Evolutionary conservation across 2,113 vertebrate genomes (phyloP), one percentile per base, ranked within the genome.

Genomic region (Morone chrysops): DNA sequence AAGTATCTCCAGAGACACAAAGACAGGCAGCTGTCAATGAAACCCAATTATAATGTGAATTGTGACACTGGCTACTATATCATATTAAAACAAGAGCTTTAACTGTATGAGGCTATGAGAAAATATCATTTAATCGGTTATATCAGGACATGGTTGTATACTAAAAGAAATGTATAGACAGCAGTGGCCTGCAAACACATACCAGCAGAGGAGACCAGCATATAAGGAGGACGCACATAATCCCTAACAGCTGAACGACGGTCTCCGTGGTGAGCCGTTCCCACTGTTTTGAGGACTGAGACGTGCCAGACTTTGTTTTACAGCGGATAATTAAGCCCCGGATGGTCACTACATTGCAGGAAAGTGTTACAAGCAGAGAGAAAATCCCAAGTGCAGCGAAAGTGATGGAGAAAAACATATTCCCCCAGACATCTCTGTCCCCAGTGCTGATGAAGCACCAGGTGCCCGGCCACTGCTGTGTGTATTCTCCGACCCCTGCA

Each of bases 151-250:
- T 41, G 14, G 18, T 56, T 59, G 17, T 48, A 45, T 36, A 1
- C n/a, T 40, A 17, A 14, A 5, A 60, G 31, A 22, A 53, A 54
- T 2, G 9, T 59, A 20, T 1, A 76, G 56, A 10, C 25, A 47
- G 18, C 45, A 69, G 14, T 18, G 6, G 12, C 43, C 20, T 9
- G 41, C 2, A 75, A 67, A 50, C 1, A 74, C 41, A 8, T 97
- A 99, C 98, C 98, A 99, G 93, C 48, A 99, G 91, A 0, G 98
- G 98, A 1, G 97, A 95, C 98, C 98, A 99, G 93, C 98, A 99
- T 18, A 96, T 92, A 0, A 97, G 92, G 47, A 99, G 95, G 73
- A 99, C 98, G 43, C 97, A 98, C 97, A 98, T 97, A 82, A 99
- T 99, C 0, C 98, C 98, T 90, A 97, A 82, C 60, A 99, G 95